Percentiles rank a stretch among this genome's conserved stretches.
These are phyloP conservation scores for Diabrotica undecimpunctata DNA, from an alignment of 1,140 invertebrate genomes.

Conservation along the genomic window DNA sequence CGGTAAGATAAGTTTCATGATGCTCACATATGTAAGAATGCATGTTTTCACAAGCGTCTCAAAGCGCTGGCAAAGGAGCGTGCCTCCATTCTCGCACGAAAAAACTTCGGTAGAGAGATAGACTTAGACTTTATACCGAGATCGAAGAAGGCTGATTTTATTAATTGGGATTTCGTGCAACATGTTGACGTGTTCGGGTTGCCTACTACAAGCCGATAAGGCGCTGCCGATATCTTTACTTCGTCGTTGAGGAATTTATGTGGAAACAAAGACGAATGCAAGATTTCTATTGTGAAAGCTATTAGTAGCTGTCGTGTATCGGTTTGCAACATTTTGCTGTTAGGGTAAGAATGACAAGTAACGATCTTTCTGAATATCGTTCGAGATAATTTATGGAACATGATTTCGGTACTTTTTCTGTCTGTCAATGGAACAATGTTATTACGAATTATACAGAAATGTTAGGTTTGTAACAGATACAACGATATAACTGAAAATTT, in stretches of 20 bases:
- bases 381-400: too few species aligned
- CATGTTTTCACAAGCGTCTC: conserved; percentile 12
- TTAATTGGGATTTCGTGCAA: conserved; percentile 16
- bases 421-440: too few species aligned
- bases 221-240: background rate
- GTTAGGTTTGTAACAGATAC: too few species aligned
- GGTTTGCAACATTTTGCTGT: too few species aligned
- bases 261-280: background rate
- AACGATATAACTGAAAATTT: too few species aligned
- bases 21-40: conserved; percentile 8
- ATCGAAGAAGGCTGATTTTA: conserved; percentile 15
- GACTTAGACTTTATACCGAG: conserved; percentile 3
- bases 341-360: too few species aligned
- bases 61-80: conserved; percentile 4
- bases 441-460: too few species aligned
- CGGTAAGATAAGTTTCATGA: too few species aligned
- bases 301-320: background rate
- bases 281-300: background rate
- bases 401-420: too few species aligned
- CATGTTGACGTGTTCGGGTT: conserved; percentile 7
- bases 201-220: background rate
- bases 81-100: background rate
- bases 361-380: too few species aligned
- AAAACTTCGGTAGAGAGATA: background rate
- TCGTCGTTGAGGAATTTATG: background rate